Evolutionary conservation across 2,113 vertebrate genomes (phyloP).

Genomic region (Dissostichus mawsoni): DNA sequence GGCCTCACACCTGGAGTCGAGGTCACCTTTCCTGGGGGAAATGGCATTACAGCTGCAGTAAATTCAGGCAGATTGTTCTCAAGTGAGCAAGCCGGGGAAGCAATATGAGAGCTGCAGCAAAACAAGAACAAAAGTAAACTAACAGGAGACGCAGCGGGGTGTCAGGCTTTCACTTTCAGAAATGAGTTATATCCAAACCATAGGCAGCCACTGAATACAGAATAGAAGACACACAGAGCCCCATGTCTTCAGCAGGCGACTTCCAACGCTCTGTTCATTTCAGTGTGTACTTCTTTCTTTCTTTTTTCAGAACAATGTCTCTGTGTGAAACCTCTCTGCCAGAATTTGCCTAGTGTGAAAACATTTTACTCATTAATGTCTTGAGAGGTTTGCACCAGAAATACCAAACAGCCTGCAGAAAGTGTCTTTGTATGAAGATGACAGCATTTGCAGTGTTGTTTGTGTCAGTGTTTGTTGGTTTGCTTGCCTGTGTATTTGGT

Average conservation of each 20-base stretch:
- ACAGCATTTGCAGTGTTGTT: conserved; percentile 23
- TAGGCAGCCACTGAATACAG: conserved; percentile 60
- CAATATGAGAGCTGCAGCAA: conserved; percentile 59
- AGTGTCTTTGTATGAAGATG: conserved; percentile 33
- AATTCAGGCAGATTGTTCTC: conserved; percentile 73
- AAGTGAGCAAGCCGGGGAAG: conserved; percentile 60
- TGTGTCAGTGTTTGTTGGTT: conserved; percentile 17
- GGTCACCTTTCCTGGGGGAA: conserved; percentile 78
- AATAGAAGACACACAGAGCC: conserved; percentile 45
- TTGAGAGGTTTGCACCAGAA: conserved; percentile 62
- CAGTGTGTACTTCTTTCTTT: background rate
- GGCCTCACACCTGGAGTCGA: conserved; percentile 58
- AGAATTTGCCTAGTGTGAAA: conserved; percentile 73
- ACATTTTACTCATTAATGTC: conserved; percentile 75
- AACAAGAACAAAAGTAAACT: conserved; percentile 75
- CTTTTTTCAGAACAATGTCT: conserved; percentile 40
- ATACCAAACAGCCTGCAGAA: conserved; percentile 58
- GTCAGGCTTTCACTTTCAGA: conserved; percentile 59
- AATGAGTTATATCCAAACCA: conserved; percentile 73
- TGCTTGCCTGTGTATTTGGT: conserved; percentile 9
- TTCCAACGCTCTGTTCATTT: conserved; percentile 55
- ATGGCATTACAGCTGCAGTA: conserved; percentile 64
- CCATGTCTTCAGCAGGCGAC: conserved; percentile 43
- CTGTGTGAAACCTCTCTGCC: conserved; percentile 66
- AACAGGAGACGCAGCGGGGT: conserved; percentile 66